Conservation (phyloP, 2,797 vertebrate species). For the Leuciscus waleckii region DNA sequence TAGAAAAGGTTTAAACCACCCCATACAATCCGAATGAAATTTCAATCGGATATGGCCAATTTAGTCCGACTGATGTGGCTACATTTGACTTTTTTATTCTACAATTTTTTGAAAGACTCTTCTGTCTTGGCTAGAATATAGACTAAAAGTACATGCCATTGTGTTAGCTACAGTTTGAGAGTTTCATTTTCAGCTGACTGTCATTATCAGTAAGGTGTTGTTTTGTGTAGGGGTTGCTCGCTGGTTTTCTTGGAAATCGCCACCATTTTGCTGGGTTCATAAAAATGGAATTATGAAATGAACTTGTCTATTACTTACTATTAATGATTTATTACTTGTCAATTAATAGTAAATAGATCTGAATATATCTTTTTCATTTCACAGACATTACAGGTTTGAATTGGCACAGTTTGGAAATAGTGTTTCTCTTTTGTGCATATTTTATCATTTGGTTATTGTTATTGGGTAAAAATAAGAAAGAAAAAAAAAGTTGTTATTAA, state of each 20-base stretch:
- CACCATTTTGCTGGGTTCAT: not conserved
- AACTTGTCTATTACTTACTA: not conserved
- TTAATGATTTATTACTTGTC: not conserved
- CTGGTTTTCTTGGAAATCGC: constrained; percentile 19
- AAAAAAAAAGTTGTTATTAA: not conserved
- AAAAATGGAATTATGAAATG: not conserved
- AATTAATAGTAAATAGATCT: not conserved
- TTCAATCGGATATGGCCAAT: not conserved
- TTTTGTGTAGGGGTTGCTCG: constrained; percentile 3
- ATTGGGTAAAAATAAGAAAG: not conserved
- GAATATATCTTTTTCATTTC: not conserved
- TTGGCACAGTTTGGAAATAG: not conserved
- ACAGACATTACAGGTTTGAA: not conserved
- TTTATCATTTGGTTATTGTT: not conserved
- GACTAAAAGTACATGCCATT: constrained; percentile 20
- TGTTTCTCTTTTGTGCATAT: not conserved
- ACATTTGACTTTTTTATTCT: not conserved
- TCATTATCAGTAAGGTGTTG: constrained; percentile 28
- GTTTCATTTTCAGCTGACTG: constrained; percentile 36
- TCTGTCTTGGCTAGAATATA: not conserved
- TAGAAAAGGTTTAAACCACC: not conserved
- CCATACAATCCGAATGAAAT: not conserved
- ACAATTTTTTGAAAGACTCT: not conserved
- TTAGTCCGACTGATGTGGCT: not conserved
- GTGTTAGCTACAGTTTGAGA: not conserved